phyloP scores from a whole-genome alignment of 2,113 vertebrate genomes.

The Paraplagusia blochii region DNA sequence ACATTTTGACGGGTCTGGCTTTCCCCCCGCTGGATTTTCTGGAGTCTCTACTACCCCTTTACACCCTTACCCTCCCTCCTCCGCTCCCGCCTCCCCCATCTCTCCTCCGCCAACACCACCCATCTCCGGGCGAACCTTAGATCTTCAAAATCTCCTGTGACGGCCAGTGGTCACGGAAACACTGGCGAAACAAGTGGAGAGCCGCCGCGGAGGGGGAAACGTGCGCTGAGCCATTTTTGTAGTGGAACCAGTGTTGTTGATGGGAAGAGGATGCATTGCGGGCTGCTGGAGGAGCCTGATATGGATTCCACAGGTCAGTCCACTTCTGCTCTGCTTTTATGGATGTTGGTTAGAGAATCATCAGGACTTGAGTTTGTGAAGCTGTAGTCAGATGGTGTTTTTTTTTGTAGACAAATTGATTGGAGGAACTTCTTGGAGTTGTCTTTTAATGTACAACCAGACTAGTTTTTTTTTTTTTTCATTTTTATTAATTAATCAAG shows the following conservation, averaged over 20 bases:
- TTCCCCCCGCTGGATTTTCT: conserved; percentile 95
- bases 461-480: not conserved
- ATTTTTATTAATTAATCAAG: not conserved
- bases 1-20: conserved; percentile 99
- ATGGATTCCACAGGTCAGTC: conserved; percentile 99
- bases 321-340: conserved; percentile 32
- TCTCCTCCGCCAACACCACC: conserved; percentile 60
- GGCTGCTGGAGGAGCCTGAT: conserved; percentile 98
- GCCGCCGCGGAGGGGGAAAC: conserved; percentile 68
- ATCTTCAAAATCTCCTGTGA: conserved; percentile 74
- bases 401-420: not conserved
- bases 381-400: conserved; percentile 10
- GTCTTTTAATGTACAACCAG: not conserved
- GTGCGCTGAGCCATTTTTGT: conserved; percentile 77
- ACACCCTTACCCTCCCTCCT: conserved; percentile 20
- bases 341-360: conserved; percentile 48
- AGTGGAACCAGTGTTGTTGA: conserved; percentile 84
- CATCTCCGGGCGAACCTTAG: conserved; percentile 71
- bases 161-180: conserved; percentile 73
- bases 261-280: conserved; percentile 99
- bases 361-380: conserved; percentile 9
- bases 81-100: conserved; percentile 60
- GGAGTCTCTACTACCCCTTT: conserved; percentile 76
- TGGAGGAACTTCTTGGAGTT: conserved; percentile 6
- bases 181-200: conserved; percentile 53